phyloP scores from a whole-genome alignment of 1,140 invertebrate species.

The Sarcophaga peregrina region DNA sequence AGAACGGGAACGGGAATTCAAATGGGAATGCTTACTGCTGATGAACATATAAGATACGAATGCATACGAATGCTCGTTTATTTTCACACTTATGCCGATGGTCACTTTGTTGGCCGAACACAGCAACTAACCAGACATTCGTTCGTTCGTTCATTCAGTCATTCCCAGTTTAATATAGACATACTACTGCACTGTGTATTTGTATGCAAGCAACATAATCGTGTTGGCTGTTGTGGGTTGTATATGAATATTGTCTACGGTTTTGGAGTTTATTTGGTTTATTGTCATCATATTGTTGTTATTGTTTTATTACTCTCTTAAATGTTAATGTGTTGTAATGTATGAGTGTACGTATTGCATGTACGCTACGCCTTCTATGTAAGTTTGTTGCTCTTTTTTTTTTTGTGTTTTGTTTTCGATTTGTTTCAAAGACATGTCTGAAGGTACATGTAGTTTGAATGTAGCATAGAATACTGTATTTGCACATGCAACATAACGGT shows the following conservation, averaged over 20 bases:
- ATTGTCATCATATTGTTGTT: too few relatives aligned
- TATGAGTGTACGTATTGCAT: too few relatives aligned
- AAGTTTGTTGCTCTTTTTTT: too few relatives aligned
- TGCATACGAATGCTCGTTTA: neutral
- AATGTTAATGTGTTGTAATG: too few relatives aligned
- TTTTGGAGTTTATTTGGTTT: too few relatives aligned
- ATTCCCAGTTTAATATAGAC: neutral
- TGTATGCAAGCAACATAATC: too few relatives aligned
- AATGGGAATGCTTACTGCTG: neutral
- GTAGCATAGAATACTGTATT: neutral
- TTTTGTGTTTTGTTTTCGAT: neutral
- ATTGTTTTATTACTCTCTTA: too few relatives aligned
- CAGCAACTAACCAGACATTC: too few relatives aligned
- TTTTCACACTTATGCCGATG: neutral
- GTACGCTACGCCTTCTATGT: neutral
- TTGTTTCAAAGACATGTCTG: neutral
- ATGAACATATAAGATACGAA: neutral
- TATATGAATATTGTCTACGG: constrained; percentile 3
- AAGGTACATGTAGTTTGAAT: neutral
- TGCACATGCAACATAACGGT: constrained; percentile 45
- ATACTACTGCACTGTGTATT: too few relatives aligned
- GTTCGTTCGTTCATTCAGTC: neutral
- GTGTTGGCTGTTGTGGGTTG: neutral
- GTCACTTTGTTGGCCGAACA: neutral
- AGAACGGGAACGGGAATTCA: neutral